Evolutionary conservation across 1,140 invertebrate genomes (phyloP).

Genomic region (Bradysia coprophila): DNA sequence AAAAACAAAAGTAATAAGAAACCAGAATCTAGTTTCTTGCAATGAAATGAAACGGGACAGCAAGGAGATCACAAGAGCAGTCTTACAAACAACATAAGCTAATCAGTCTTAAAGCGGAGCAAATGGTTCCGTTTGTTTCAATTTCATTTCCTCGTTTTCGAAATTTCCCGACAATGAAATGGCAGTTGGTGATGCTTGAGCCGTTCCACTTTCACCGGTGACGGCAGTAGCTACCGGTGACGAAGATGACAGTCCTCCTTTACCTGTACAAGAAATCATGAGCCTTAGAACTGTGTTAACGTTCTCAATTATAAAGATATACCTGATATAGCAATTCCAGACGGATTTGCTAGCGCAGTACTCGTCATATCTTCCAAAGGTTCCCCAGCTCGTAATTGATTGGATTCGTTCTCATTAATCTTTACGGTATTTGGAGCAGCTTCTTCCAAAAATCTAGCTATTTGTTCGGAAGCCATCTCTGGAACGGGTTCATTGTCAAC

Average conservation of each 20-base stretch:
- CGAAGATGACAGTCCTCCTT: not conserved
- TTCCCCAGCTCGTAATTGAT: not conserved
- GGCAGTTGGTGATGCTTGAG: not conserved
- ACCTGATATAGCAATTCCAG: not conserved
- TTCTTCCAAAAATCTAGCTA: not conserved
- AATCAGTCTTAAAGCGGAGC: too few species aligned
- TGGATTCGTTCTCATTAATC: not conserved
- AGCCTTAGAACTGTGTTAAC: too few species aligned
- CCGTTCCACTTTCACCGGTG: not conserved
- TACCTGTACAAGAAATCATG: too few species aligned
- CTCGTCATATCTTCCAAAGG: not conserved
- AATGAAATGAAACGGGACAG: too few species aligned
- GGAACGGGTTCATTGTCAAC: too few species aligned
- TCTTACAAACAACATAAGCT: too few species aligned
- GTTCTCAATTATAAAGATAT: too few species aligned
- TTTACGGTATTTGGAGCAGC: not conserved
- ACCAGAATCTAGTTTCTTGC: too few species aligned
- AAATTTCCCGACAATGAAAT: not conserved
- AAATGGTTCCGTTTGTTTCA: not conserved
- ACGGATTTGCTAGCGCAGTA: not conserved
- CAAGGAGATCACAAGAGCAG: too few species aligned
- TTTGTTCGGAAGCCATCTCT: too few species aligned
- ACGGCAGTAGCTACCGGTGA: not conserved
- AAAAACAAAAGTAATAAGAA: too few species aligned
- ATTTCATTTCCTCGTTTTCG: not conserved